A percentile compares a stretch with the other conserved stretches of the same genome.
These are phyloP conservation scores for Drosophila ambigua DNA, from an alignment of 1,140 invertebrate genomes.

Conservation along the genomic window DNA sequence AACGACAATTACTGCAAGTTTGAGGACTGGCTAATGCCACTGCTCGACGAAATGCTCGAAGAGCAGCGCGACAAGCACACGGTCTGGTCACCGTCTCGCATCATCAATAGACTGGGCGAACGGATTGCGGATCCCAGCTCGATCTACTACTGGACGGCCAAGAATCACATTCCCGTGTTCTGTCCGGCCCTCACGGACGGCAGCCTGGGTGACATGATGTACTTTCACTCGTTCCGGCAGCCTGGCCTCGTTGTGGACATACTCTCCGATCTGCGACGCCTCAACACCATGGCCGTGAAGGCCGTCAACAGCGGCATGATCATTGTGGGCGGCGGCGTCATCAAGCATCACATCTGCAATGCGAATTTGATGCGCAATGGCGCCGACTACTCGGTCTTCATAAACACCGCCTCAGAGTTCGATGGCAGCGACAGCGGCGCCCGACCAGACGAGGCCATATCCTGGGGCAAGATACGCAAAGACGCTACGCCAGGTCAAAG, in stretches of 20 bases:
- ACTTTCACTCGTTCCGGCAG: slow-evolving; percentile 97
- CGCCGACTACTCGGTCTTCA: slow-evolving; percentile 97
- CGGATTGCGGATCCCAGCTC: slow-evolving; percentile 96
- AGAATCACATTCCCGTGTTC: slow-evolving; percentile 99
- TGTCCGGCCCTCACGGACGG: slow-evolving; percentile 99
- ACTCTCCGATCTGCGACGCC: slow-evolving; percentile 93
- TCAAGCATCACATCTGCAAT: slow-evolving; percentile 99
- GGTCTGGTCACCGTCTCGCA: slow-evolving; percentile 97
- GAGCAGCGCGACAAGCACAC: slow-evolving; percentile 92
- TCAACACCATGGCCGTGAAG: slow-evolving; percentile 98
- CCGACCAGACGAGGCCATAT: slow-evolving; percentile 98
- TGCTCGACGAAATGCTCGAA: slow-evolving; percentile 94
- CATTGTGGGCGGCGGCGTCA: slow-evolving; percentile 97
- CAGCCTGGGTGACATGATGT: slow-evolving; percentile 99
- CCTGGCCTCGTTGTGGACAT: slow-evolving; percentile 97
- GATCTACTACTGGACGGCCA: slow-evolving; percentile 99
- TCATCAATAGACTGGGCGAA: slow-evolving; percentile 93
- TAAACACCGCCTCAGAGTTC: slow-evolving; percentile 99
- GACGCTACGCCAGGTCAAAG: slow-evolving; percentile 96
- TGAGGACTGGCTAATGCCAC: slow-evolving; percentile 99
- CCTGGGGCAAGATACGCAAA: slow-evolving; percentile 98
- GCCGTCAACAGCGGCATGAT: slow-evolving; percentile 97
- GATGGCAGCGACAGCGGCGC: slow-evolving; percentile 99
- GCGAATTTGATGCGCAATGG: slow-evolving; percentile 99
- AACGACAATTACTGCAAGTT: slow-evolving; percentile 99